phyloP scores from a whole-genome alignment of 2,113 vertebrate genomes.

The Tinamus guttatus region DNA sequence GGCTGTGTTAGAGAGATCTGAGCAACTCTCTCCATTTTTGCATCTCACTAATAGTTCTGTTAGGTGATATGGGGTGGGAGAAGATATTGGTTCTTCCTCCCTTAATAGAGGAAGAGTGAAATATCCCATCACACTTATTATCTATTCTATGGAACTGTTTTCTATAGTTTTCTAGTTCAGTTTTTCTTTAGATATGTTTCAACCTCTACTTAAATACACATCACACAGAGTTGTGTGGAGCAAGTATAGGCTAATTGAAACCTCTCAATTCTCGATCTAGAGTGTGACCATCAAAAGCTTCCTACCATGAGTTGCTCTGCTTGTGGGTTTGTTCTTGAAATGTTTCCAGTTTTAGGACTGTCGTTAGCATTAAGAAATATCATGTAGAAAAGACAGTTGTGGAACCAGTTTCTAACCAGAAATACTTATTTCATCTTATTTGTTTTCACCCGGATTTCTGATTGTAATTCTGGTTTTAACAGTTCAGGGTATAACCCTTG shows the following conservation, averaged over 20 bases:
- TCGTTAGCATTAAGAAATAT: not conserved
- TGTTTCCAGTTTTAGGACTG: not conserved
- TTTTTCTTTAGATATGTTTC: not conserved
- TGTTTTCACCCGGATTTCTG: not conserved
- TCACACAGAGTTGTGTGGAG: not conserved
- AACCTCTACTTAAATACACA: not conserved
- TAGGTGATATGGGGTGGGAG: not conserved
- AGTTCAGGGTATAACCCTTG: rapidly evolving
- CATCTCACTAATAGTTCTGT: not conserved
- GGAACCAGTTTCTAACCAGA: not conserved
- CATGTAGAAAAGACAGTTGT: not conserved
- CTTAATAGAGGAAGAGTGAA: not conserved
- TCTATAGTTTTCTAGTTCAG: not conserved
- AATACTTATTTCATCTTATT: not conserved
- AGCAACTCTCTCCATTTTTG: not conserved
- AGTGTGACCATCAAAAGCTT: not conserved
- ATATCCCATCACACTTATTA: not conserved
- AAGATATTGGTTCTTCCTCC: not conserved
- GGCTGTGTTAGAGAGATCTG: not conserved
- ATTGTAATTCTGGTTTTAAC: not conserved
- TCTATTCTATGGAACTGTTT: not conserved
- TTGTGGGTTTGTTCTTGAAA: not conserved
- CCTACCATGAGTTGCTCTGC: not conserved
- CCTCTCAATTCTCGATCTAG: not conserved
- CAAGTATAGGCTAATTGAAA: not conserved